Percentiles rank a stretch among this genome's conserved stretches.
Evolutionary conservation across 1,140 invertebrate genomes (phyloP).

Genomic region (Eufriesea mexicana): DNA sequence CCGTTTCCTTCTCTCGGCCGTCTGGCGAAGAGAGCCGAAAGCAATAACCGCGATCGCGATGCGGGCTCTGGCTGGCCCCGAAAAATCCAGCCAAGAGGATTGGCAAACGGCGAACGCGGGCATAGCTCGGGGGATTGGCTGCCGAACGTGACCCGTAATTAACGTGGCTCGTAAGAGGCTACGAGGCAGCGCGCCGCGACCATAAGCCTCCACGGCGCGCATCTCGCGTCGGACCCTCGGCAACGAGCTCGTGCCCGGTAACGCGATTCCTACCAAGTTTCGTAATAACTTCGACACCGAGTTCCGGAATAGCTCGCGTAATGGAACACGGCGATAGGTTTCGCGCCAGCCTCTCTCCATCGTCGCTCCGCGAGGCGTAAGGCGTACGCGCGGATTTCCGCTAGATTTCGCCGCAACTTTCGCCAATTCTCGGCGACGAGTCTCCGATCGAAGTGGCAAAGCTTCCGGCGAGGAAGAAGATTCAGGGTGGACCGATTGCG

Average conservation of each 20-base stretch:
- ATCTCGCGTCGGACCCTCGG: too few species aligned
- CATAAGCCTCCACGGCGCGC: too few species aligned
- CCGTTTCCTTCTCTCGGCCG: accelerated
- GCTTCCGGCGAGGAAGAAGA: not conserved
- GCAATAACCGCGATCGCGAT: not conserved
- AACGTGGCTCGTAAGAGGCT: too few species aligned
- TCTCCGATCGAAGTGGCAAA: not conserved
- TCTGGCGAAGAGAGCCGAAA: not conserved
- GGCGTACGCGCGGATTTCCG: too few species aligned
- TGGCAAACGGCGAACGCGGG: not conserved
- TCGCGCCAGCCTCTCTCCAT: too few species aligned
- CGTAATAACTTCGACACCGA: slow-evolving; percentile 11
- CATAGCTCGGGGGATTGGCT: not conserved
- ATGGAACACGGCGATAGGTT: too few species aligned
- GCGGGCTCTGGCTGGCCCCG: not conserved
- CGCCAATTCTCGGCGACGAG: too few species aligned
- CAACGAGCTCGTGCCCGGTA: slow-evolving; percentile 13
- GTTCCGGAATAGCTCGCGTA: too few species aligned
- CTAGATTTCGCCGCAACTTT: not conserved
- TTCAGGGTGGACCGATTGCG: not conserved
- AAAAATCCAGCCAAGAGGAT: not conserved
- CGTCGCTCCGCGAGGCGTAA: too few species aligned
- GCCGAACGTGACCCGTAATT: not conserved
- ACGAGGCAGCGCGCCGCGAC: too few species aligned
- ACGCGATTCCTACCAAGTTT: slow-evolving; percentile 4